Conservation (phyloP, 2,888 invertebrate species). For the Chelonus formosanus region DNA sequence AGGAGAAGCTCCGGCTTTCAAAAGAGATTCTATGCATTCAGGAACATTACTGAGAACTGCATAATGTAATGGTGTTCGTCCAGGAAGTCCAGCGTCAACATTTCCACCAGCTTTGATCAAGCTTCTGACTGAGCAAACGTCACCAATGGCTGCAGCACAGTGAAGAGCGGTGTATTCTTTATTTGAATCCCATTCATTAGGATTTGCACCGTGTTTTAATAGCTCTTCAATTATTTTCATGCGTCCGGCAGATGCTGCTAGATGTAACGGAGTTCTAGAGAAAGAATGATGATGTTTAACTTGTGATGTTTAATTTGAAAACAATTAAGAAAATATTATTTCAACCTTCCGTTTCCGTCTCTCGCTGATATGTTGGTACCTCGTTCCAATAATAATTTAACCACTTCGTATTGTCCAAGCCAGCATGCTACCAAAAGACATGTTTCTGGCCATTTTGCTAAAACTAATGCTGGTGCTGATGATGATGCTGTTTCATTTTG, state of each 20-base stretch:
- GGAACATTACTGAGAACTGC: slow-evolving; percentile 81
- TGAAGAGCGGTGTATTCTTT: slow-evolving; percentile 78
- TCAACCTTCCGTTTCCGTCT: slow-evolving; percentile 76
- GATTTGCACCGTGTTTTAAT: slow-evolving; percentile 74
- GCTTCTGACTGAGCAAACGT: slow-evolving; percentile 71
- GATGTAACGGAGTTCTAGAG: slow-evolving; percentile 75
- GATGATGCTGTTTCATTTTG: slow-evolving; percentile 50
- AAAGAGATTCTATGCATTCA: slow-evolving; percentile 77
- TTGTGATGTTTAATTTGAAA: no score
- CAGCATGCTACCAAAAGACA: slow-evolving; percentile 72
- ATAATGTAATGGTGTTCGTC: slow-evolving; percentile 82
- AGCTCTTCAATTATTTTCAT: slow-evolving; percentile 76
- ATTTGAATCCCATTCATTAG: slow-evolving; percentile 77
- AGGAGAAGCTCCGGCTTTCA: slow-evolving; percentile 81
- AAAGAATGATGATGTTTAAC: neutral
- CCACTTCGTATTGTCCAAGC: slow-evolving; percentile 69
- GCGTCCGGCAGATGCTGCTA: slow-evolving; percentile 81
- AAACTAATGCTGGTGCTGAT: slow-evolving; percentile 64
- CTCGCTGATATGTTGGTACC: slow-evolving; percentile 72
- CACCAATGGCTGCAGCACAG: slow-evolving; percentile 77
- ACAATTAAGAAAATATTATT: no score
- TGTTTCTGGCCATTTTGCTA: slow-evolving; percentile 66
- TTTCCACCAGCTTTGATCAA: slow-evolving; percentile 80
- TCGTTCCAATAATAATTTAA: slow-evolving; percentile 68
- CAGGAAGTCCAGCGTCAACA: slow-evolving; percentile 75